phyloP scores from a whole-genome alignment of 2,888 invertebrate species.

The Exephanes ischioxanthus region DNA sequence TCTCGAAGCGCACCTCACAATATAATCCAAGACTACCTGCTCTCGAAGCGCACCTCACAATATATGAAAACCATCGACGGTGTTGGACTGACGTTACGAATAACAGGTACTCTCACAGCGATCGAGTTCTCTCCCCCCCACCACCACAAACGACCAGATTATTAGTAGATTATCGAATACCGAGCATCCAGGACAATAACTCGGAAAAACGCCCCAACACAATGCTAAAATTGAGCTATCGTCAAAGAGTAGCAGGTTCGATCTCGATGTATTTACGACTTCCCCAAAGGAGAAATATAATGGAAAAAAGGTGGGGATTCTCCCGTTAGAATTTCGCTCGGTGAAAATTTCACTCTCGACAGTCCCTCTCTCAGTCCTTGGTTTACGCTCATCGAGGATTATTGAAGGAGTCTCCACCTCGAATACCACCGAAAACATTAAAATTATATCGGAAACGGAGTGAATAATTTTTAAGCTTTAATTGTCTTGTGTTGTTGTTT shows the following conservation, averaged over 20 bases:
- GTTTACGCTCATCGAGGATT: conserved; percentile 56
- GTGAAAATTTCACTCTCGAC: conserved; percentile 12
- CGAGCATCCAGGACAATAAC: neutral
- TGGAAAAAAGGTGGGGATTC: conserved; percentile 7
- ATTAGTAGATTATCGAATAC: conserved; percentile 2
- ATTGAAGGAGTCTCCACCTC: conserved; percentile 1
- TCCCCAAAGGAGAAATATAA: conserved; percentile 9
- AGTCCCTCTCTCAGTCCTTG: conserved; percentile 38
- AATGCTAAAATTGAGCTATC: neutral
- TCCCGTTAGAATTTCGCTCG: conserved; percentile 23
- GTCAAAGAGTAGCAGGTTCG: neutral
- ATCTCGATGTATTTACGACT: conserved; percentile 42
- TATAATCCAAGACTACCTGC: neutral
- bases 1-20: neutral
- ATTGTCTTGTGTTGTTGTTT: neutral
- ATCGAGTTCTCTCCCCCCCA: neutral
- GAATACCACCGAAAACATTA: neutral
- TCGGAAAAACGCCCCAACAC: neutral
- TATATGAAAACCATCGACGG: neutral
- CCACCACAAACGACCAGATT: neutral
- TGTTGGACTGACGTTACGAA: neutral
- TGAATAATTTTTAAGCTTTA: neutral
- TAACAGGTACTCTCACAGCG: conserved; percentile 32
- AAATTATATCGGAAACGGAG: neutral
- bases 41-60: neutral